A percentile compares a stretch with the other conserved stretches of the same genome.
Conservation (phyloP, 1,140 invertebrate species). For the Octopus bimaculoides region DNA sequence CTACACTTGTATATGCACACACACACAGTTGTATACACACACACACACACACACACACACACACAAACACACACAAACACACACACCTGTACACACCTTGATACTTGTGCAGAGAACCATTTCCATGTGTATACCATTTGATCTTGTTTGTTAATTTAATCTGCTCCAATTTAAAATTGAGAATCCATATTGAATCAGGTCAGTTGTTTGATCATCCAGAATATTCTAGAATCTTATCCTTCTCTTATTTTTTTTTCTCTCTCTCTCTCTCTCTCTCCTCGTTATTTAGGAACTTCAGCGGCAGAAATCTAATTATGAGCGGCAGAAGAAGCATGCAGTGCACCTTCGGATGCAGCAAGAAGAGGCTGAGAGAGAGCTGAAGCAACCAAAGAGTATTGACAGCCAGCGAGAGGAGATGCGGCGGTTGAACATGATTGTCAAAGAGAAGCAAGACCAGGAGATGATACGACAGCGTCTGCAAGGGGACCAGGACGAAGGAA, state of each 20-base stretch:
- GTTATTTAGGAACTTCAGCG: not conserved
- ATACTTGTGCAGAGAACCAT: too few relatives aligned
- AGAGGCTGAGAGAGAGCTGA: not conserved
- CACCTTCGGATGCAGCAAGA: slow-evolving; percentile 12
- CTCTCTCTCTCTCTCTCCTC: slow-evolving; percentile 1
- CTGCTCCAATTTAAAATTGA: too few relatives aligned
- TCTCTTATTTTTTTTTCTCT: not conserved
- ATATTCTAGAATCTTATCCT: too few relatives aligned
- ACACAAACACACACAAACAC: too few relatives aligned
- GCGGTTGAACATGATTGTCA: not conserved
- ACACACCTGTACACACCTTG: too few relatives aligned
- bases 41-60: too few relatives aligned
- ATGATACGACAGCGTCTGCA: not conserved
- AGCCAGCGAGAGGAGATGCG: slow-evolving; percentile 1
- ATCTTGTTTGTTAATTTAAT: too few relatives aligned
- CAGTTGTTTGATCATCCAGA: too few relatives aligned
- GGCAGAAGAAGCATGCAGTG: not conserved
- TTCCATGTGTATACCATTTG: too few relatives aligned
- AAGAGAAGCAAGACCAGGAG: not conserved
- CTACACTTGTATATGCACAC: too few relatives aligned
- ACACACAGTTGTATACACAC: too few relatives aligned
- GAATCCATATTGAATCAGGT: too few relatives aligned
- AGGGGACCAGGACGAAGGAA: slow-evolving; percentile 2
- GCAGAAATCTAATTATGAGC: slow-evolving; percentile 11
- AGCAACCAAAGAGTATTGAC: not conserved